Percentiles rank a stretch among this genome's conserved stretches.
Conservation (phyloP, 1,140 invertebrate genomes). For the Bombus waltoni region DNA sequence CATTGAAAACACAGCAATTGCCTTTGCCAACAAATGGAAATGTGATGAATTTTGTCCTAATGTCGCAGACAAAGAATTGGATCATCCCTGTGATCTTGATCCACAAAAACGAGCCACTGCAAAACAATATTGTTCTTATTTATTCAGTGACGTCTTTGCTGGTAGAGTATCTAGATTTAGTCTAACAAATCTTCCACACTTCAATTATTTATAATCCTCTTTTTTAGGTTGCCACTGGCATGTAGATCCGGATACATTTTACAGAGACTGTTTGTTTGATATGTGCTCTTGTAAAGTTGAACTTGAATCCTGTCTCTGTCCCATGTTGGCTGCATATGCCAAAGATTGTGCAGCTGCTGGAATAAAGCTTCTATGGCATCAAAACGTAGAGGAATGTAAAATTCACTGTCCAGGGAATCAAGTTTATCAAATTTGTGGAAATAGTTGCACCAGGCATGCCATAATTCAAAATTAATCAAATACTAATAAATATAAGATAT, state of each 20-base stretch:
- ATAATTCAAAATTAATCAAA: not conserved
- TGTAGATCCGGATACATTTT: conserved; percentile 90
- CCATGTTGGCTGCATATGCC: conserved; percentile 90
- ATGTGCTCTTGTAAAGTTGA: conserved; percentile 91
- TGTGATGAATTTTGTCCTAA: conserved; percentile 88
- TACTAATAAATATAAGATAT: not conserved
- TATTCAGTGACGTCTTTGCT: conserved; percentile 88
- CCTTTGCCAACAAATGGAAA: conserved; percentile 96
- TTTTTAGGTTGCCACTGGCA: conserved; percentile 89
- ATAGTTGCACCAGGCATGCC: conserved; percentile 82
- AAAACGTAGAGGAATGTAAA: conserved; percentile 90
- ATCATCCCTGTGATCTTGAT: conserved; percentile 88
- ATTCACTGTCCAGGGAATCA: conserved; percentile 90
- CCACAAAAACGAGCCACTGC: conserved; percentile 87
- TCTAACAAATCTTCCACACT: not conserved
- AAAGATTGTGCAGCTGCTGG: conserved; percentile 89
- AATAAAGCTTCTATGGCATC: conserved; percentile 89
- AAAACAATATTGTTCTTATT: conserved; percentile 87
- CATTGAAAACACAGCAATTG: conserved; percentile 87
- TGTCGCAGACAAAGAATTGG: conserved; percentile 82
- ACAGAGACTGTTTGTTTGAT: conserved; percentile 93
- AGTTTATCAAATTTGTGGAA: conserved; percentile 87
- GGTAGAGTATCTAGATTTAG: conserved; percentile 74
- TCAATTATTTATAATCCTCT: not conserved
- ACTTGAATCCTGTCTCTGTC: conserved; percentile 89